Evolutionary conservation across 2,888 invertebrate genomes (phyloP), one percentile per base, ranked within the genome.

Genomic region (Cotesia congregata): DNA sequence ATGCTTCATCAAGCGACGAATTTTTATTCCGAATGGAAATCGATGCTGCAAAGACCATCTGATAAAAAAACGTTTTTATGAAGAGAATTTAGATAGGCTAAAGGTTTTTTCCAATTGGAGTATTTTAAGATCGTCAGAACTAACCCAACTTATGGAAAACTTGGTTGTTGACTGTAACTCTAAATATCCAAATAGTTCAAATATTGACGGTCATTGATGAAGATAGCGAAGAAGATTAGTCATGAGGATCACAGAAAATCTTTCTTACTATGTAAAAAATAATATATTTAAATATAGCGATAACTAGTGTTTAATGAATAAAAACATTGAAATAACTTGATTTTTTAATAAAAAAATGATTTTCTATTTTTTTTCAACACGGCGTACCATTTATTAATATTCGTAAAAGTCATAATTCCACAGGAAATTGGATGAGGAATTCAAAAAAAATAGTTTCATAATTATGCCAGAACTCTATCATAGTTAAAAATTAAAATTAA

Each of bases 21-120:
- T 82, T 71, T 78, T 77, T 6, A 83, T 81, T 73, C 78, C 80
- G 40, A 61, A 67, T 41, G 80, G 79, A 67, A 83, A 84, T 82
- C 80, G 82, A 30, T 83, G 83, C 62, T 83, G 82, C 65, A 12
- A 38, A 12, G 71, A 7, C 59, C 82, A 83, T 71, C 65, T 83
- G n/a, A 81, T 83, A 6, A 82, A 80, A 62, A 77, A 81, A 15
- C 69, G 78, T 9, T 80, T 84, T 74, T 82, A 75, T 61, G 72
- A 72, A n/a, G 72, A 80, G 69, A 73, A 81, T 76, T 38, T 79
- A 6, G 0, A 62, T 17, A 17, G 50, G 6, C 67, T 80, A 15
- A 68, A 72, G 61, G 62, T n/a, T 81, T 12, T 61, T 76, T 75
- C 72, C 12, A 75, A 72, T 38, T 62, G 40, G 30, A 64, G 17